Conservation (phyloP, 2,113 vertebrate genomes). For the Acrocephalus arundinaceus region DNA sequence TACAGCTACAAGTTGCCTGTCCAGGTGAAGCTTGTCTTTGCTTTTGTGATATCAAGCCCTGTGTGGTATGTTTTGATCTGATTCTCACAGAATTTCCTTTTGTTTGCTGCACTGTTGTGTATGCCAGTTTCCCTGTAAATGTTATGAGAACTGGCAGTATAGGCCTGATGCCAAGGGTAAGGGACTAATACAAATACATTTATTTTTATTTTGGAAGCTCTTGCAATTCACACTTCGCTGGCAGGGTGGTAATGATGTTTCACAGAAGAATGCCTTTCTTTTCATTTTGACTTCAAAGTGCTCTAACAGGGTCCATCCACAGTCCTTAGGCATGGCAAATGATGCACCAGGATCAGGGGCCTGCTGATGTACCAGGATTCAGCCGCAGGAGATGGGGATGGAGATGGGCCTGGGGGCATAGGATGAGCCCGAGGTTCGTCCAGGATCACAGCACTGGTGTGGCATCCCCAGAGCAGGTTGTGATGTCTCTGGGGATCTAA, state of each 20-base stretch:
- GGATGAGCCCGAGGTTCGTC: not conserved
- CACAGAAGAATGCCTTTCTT: not conserved
- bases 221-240: not conserved
- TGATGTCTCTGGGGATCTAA: not conserved
- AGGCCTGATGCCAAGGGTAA: not conserved
- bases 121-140: not conserved
- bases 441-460: not conserved
- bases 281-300: not conserved
- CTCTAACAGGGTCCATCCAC: not conserved
- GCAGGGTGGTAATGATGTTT: not conserved
- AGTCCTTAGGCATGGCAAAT: not conserved
- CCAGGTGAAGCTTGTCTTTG: not conserved
- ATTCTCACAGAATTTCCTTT: not conserved
- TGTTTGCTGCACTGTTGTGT: not conserved
- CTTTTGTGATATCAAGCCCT: not conserved
- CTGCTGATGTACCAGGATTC: accelerated
- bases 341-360: not conserved
- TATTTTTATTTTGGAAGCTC: not conserved
- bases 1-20: not conserved
- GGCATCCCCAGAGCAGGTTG: not conserved
- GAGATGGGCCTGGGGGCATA: not conserved
- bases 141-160: not conserved
- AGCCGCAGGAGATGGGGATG: not conserved
- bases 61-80: not conserved
- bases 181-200: not conserved